Percentiles rank a stretch among this genome's conserved stretches.
phyloP scores from a whole-genome alignment of 2,113 vertebrate species.

The Erinaceus europaeus region DNA sequence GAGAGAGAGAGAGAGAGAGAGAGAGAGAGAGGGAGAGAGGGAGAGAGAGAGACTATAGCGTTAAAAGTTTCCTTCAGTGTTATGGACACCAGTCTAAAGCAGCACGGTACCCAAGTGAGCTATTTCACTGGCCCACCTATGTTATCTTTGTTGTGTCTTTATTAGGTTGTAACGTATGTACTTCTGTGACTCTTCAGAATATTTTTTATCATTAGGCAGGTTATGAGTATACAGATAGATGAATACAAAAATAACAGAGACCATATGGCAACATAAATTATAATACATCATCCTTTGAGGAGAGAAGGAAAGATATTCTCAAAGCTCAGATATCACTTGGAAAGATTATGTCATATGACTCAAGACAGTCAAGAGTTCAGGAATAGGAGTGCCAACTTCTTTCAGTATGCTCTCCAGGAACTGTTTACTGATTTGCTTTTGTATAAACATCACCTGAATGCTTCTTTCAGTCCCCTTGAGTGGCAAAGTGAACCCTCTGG shows the following conservation, averaged over 20 bases:
- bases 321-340: background rate
- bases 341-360: background rate
- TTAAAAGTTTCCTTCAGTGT: too few species aligned
- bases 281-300: constrained; percentile 17
- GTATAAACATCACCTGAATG: too few species aligned
- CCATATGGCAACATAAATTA: constrained; percentile 29
- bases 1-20: too few species aligned
- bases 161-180: background rate
- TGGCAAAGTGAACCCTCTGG: too few species aligned
- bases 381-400: background rate
- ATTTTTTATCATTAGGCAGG: constrained; percentile 37
- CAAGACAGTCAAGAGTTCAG: background rate
- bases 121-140: background rate
- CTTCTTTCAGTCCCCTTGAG: too few species aligned
- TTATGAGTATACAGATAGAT: constrained; percentile 44
- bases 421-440: background rate
- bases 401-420: background rate
- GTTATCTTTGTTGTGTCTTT: background rate
- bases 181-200: constrained; percentile 27
- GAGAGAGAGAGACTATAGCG: too few species aligned
- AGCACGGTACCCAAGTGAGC: too few species aligned
- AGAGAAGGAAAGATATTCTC: background rate
- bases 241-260: constrained; percentile 1
- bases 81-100: too few species aligned
- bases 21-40: too few species aligned